Conservation (phyloP, 2,888 invertebrate species). For the Trypoxylon attenuatum region DNA sequence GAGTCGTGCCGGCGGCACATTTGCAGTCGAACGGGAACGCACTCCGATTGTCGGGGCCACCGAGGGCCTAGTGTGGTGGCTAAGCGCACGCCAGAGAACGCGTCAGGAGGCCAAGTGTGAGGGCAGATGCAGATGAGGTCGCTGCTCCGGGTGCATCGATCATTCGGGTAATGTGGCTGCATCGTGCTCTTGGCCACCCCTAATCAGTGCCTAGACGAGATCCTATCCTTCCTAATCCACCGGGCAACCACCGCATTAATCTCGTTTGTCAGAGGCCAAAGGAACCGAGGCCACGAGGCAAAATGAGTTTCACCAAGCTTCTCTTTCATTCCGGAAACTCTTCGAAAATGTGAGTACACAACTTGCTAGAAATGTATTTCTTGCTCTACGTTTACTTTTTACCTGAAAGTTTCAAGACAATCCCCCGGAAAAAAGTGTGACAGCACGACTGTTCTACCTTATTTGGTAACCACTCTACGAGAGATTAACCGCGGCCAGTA, state of each 20-base stretch:
- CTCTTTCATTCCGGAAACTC: no score
- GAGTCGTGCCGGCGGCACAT: slow-evolving; percentile 58
- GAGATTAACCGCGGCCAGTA: slow-evolving; percentile 40
- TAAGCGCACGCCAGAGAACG: background rate
- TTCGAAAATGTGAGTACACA: no score
- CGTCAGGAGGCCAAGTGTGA: slow-evolving; percentile 13
- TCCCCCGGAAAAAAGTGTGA: slow-evolving; percentile 12
- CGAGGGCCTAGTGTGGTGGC: slow-evolving; percentile 17
- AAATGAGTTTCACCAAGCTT: no score
- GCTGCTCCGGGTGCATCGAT: slow-evolving; percentile 63
- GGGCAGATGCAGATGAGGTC: slow-evolving; percentile 70
- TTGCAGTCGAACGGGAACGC: slow-evolving; percentile 53
- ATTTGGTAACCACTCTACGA: slow-evolving; percentile 33
- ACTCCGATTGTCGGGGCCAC: slow-evolving; percentile 27
- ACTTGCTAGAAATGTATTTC: no score
- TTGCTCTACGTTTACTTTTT: no score
- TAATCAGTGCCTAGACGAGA: slow-evolving; percentile 63
- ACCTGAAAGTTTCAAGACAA: background rate
- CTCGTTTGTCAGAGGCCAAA: slow-evolving; percentile 62
- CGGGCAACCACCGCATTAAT: slow-evolving; percentile 63
- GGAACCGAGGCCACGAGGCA: slow-evolving; percentile 54
- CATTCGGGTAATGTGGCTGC: slow-evolving; percentile 58
- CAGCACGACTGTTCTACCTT: slow-evolving; percentile 13
- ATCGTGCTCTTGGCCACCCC: slow-evolving; percentile 57
- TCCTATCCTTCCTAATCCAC: slow-evolving; percentile 62